A percentile compares a stretch with the other conserved stretches of the same genome.
Conservation (phyloP, 2,113 vertebrate species). For the Bufo bufo region DNA sequence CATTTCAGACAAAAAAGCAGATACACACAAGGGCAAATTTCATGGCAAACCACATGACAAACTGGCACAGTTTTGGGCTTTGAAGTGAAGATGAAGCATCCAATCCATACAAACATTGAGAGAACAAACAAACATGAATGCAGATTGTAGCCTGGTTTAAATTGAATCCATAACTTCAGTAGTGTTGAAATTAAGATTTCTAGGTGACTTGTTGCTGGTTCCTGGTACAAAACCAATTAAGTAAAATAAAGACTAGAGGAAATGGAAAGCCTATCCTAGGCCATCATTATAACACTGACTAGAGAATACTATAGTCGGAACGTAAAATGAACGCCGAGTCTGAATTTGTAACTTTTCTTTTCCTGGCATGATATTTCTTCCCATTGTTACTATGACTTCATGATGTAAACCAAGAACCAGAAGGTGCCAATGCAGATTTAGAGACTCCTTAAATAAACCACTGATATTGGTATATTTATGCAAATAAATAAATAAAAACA, state of each 20-base stretch:
- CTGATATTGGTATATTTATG: not conserved
- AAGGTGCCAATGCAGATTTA: not conserved
- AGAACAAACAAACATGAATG: constrained; percentile 7
- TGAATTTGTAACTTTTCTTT: not conserved
- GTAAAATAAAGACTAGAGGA: not conserved
- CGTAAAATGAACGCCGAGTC: not conserved
- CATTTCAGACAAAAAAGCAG: not conserved
- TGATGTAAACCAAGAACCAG: not conserved
- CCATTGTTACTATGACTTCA: not conserved
- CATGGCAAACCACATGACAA: not conserved
- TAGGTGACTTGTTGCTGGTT: not conserved
- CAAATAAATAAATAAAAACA: not conserved
- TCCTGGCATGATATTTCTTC: not conserved
- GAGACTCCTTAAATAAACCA: not conserved
- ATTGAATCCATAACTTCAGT: not conserved
- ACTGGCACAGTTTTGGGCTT: not conserved
- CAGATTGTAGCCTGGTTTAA: not conserved
- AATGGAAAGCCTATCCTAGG: not conserved
- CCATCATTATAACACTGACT: not conserved
- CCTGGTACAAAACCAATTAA: not conserved
- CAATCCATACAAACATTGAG: not conserved
- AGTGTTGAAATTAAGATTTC: not conserved
- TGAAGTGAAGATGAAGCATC: constrained; percentile 19
- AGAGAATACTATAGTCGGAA: not conserved
- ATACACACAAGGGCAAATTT: not conserved